phyloP scores from a whole-genome alignment of 1,140 invertebrate species.

The Bombus impatiens region DNA sequence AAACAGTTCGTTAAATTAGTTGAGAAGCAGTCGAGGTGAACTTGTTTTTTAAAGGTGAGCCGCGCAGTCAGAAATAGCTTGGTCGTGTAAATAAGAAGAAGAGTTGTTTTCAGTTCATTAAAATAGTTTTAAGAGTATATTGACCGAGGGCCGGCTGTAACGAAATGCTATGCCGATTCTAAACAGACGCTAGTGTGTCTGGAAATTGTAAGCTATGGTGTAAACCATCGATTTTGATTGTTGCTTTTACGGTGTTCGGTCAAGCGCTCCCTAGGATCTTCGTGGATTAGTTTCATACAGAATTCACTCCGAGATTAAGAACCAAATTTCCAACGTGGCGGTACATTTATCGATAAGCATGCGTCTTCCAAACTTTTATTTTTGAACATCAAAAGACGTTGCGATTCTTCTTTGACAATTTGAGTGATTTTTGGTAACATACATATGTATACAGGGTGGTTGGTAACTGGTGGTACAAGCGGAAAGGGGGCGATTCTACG shows the following conservation, averaged over 20 bases:
- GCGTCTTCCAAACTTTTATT: too few relatives aligned
- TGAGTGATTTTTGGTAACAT: too few relatives aligned
- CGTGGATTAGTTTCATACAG: neutral
- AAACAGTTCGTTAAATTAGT: neutral
- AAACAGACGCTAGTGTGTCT: slow-evolving; percentile 35
- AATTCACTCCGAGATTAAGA: neutral
- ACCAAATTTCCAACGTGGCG: neutral
- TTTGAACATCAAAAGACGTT: too few relatives aligned
- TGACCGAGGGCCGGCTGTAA: slow-evolving; percentile 22
- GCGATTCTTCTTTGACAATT: too few relatives aligned
- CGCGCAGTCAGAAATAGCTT: neutral
- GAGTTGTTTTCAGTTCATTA: slow-evolving; percentile 41
- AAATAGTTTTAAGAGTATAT: slow-evolving; percentile 31
- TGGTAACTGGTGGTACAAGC: too few relatives aligned
- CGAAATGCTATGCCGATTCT: slow-evolving; percentile 38
- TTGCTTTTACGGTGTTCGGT: slow-evolving; percentile 37
- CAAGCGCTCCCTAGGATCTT: neutral
- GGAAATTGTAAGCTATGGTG: slow-evolving; percentile 37
- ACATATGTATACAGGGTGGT: too few relatives aligned
- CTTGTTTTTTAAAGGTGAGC: neutral
- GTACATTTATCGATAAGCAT: neutral
- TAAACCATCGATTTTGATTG: slow-evolving; percentile 50
- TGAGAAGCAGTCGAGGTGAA: too few relatives aligned
- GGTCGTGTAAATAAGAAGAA: slow-evolving; percentile 17
- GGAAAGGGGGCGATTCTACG: too few relatives aligned